These are phyloP conservation scores for Epizoanthus rinbou DNA, from an alignment of 92 coral and sea anemone species.

Conservation along the genomic window DNA sequence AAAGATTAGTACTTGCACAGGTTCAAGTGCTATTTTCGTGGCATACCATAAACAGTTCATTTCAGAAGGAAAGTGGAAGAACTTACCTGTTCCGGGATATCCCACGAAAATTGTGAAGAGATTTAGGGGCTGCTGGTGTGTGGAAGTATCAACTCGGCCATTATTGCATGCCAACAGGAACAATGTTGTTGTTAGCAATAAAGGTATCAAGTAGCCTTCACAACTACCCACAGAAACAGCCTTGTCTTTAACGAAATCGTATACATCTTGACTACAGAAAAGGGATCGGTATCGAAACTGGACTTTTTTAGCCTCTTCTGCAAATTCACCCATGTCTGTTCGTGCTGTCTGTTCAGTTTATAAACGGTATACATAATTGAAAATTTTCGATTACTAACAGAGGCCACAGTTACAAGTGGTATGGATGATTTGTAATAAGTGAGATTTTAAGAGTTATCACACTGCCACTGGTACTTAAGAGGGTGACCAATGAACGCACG, in stretches of 20 bases:
- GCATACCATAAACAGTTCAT: background rate
- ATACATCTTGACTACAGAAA: background rate
- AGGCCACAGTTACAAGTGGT: too few relatives aligned
- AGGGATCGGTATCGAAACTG: conserved; percentile 24
- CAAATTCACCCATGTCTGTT: conserved; percentile 48
- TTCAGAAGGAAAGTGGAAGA: background rate
- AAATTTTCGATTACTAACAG: too few relatives aligned
- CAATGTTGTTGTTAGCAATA: conserved; percentile 40
- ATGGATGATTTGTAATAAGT: too few relatives aligned
- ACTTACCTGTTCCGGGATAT: conserved; percentile 62
- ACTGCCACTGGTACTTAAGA: too few relatives aligned
- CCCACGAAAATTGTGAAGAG: conserved; percentile 51
- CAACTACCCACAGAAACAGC: conserved; percentile 39
- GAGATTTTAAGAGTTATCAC: too few relatives aligned
- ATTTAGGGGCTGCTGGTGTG: conserved; percentile 50
- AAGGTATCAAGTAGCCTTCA: conserved; percentile 36
- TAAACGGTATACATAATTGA: conserved; percentile 11
- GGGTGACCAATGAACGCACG: too few relatives aligned
- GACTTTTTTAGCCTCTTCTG: conserved; percentile 49
- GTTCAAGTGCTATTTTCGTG: too few relatives aligned
- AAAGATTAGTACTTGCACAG: too few relatives aligned
- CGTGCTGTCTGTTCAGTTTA: conserved; percentile 47
- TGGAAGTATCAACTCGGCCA: conserved; percentile 29
- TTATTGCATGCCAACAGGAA: conserved; percentile 38
- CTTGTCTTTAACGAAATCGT: conserved; percentile 37